Evolutionary conservation across 2,797 vertebrate species (phyloP), one percentile per base, ranked within the genome.

Genomic region (Rhynchonycteris naso): DNA sequence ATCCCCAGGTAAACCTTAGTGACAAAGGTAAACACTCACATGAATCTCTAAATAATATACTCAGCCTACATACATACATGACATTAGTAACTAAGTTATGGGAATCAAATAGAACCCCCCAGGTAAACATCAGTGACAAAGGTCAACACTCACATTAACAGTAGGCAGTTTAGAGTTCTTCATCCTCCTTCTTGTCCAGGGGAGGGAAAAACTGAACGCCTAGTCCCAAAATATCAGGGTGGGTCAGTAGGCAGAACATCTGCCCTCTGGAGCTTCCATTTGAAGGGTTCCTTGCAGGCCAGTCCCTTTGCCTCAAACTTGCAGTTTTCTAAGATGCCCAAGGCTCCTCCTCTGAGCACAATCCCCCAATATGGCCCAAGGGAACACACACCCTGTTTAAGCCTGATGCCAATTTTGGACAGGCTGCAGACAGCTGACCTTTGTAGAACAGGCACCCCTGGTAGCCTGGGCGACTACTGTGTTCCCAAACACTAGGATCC

Each of bases 401-500:
- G 88, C 38, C 69, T 81, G 88, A 96, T 93, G 92, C 96, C 94
- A 82, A 52, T 83, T 96, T 95, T 95, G 91, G 68, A 95, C 35
- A 92, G 85, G 75, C 75, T 92, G 4, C 14, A 54, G 96, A 97
- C 96, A 97, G 97, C 97, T 97, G 97, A 97, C 91, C 83, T 93
- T 82, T 91, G 79, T 69, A 30, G 33, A 82, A 24, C 92, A 96
- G 88, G n/a, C 93, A 86, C 86, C 95, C 74, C 80, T 12, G 43
- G 96, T 96, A 97, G 93, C 93, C 96, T 14, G 92, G 96, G 97
- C 92, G 87, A 97, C 97, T 89, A 47, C 75, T 97, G 96, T 97
- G 91, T 97, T 97, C 95, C 95, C 92, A 97, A 97, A 97, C 97
- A 97, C 52, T 65, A 33, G 87, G 83, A 94, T 92, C 71, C 91